Percentiles rank a stretch among this genome's conserved stretches.
These are phyloP conservation scores for Phymatocera aterrima DNA, from an alignment of 2,888 invertebrate genomes.

Conservation along the genomic window DNA sequence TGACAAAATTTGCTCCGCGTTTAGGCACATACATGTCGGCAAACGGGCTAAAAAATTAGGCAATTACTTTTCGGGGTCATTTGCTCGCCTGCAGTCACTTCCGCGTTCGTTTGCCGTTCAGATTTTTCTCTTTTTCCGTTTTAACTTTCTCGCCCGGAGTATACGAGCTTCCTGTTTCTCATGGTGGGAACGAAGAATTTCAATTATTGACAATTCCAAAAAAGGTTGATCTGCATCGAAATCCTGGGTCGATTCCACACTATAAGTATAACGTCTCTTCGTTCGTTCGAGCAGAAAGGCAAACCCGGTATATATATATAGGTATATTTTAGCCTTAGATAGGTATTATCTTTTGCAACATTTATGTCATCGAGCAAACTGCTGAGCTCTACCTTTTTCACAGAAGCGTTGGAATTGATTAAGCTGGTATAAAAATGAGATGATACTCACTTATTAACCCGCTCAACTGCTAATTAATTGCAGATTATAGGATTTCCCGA, in stretches of 20 bases:
- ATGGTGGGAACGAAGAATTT: no score
- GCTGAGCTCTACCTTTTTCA: background rate
- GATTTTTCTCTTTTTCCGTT: background rate
- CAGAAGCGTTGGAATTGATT: slow-evolving; percentile 5
- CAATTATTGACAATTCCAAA: no score
- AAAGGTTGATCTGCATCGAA: no score
- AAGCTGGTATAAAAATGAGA: slow-evolving; percentile 28
- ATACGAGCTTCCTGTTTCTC: no score
- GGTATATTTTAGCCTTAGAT: no score
- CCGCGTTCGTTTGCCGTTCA: background rate
- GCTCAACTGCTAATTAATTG: slow-evolving; percentile 29
- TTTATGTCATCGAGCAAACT: slow-evolving; percentile 26
- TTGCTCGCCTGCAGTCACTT: background rate
- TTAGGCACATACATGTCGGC: no score
- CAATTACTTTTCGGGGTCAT: background rate
- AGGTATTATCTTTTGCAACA: slow-evolving; percentile 19
- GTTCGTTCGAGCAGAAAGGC: no score
- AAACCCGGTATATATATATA: no score
- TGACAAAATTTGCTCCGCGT: slow-evolving; percentile 21
- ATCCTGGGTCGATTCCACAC: background rate
- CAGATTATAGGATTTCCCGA: slow-evolving; percentile 7
- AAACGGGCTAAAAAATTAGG: no score
- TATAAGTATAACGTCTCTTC: background rate
- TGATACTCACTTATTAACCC: background rate
- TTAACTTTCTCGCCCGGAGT: no score